Percentiles rank a stretch among this genome's conserved stretches.
Conservation (phyloP, 2,113 vertebrate species). For the Melanotaenia duboulayi region DNA sequence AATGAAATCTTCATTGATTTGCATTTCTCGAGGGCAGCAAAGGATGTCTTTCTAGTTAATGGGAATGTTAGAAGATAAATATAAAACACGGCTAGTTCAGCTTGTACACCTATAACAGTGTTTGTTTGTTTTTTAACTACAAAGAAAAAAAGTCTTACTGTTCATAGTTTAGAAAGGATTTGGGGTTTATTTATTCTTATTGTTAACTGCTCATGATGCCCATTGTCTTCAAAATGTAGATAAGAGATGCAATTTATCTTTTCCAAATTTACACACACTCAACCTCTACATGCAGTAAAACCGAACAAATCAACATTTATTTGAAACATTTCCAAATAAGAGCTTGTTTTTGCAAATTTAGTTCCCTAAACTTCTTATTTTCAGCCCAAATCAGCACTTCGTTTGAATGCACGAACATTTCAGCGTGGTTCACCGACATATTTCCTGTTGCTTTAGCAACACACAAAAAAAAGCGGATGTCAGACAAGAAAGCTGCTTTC, state of each 20-base stretch:
- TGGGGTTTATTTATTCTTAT: no score
- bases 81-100: not conserved
- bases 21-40: not conserved
- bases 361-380: slow-evolving; percentile 15
- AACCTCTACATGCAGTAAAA: not conserved
- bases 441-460: slow-evolving; percentile 59
- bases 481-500: slow-evolving; percentile 46
- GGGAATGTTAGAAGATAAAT: not conserved
- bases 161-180: not conserved
- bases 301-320: not conserved
- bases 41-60: slow-evolving; percentile 21
- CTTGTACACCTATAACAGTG: not conserved
- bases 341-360: not conserved
- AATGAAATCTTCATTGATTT: not conserved
- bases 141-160: no score
- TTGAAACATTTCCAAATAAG: not conserved
- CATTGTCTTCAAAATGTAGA: no score
- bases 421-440: slow-evolving; percentile 43
- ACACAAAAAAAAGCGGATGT: slow-evolving; percentile 29
- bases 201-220: no score
- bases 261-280: not conserved
- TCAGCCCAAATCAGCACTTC: slow-evolving; percentile 23
- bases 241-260: no score
- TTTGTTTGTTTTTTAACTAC: not conserved
- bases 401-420: slow-evolving; percentile 2